phyloP scores from a whole-genome alignment of 2,113 vertebrate genomes.

The Sarotherodon lohbergeri region DNA sequence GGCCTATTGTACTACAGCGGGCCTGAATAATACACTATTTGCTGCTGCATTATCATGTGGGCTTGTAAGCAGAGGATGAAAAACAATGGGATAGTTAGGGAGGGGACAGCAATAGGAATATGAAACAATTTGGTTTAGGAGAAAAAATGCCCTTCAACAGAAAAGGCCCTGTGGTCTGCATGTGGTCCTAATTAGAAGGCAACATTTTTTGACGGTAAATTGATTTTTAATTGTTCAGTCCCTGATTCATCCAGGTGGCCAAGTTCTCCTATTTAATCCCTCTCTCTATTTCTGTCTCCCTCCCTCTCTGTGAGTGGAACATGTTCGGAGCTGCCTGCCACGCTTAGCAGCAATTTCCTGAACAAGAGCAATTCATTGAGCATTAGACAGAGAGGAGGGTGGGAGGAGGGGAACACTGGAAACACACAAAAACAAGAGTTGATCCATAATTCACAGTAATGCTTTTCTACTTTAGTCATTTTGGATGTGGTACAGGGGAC shows the following conservation, averaged over 20 bases:
- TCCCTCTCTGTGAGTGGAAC: constrained; percentile 40
- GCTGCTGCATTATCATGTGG: constrained; percentile 36
- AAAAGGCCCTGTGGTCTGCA: constrained; percentile 48
- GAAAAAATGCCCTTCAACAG: constrained; percentile 27
- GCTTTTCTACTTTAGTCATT: constrained; percentile 87
- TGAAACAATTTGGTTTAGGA: constrained; percentile 10
- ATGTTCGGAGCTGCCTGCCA: constrained; percentile 46
- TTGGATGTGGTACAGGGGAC: constrained; percentile 82
- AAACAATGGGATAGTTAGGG: constrained; percentile 25
- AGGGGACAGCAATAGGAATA: constrained; percentile 38
- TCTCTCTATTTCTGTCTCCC: background rate
- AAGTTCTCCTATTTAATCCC: constrained; percentile 51
- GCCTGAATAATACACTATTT: constrained; percentile 49
- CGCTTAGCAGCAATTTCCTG: constrained; percentile 82
- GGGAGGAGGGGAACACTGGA: background rate
- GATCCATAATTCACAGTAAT: constrained; percentile 89
- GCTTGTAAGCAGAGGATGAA: constrained; percentile 23
- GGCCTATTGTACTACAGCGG: constrained; percentile 17
- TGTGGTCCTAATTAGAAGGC: constrained; percentile 67
- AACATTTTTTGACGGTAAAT: constrained; percentile 71
- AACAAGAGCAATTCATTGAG: constrained; percentile 55
- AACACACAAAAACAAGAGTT: constrained; percentile 71
- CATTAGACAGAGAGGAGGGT: constrained; percentile 18
- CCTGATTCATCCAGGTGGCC: constrained; percentile 71
- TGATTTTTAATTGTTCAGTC: constrained; percentile 74